A percentile compares a stretch with the other conserved stretches of the same genome.
These are phyloP conservation scores for Tetragonisca angustula DNA, from an alignment of 2,888 invertebrate species.

Conservation along the genomic window DNA sequence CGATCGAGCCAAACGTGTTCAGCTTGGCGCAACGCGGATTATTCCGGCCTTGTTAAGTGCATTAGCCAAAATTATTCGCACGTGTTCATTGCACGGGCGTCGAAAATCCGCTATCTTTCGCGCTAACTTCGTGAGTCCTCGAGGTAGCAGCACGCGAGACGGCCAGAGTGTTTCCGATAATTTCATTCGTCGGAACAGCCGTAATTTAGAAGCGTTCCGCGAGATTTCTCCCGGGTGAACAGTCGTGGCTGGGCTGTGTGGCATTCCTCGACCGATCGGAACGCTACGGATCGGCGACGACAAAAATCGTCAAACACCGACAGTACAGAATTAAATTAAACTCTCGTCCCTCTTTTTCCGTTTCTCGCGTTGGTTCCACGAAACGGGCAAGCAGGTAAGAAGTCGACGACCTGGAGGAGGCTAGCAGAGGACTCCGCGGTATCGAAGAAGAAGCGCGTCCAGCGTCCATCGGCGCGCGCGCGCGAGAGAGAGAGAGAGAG, in stretches of 20 bases:
- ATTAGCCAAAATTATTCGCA: slow-evolving; percentile 69
- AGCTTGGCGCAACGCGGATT: slow-evolving; percentile 55
- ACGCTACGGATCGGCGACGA: slow-evolving; percentile 16
- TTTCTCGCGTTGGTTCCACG: slow-evolving; percentile 73
- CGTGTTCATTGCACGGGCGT: neutral
- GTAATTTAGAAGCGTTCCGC: neutral
- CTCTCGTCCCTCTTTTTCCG: slow-evolving; percentile 64
- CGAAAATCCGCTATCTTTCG: neutral
- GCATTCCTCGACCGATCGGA: neutral
- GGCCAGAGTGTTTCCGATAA: neutral
- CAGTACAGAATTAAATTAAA: slow-evolving; percentile 75
- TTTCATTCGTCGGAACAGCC: neutral
- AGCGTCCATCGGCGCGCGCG: slow-evolving; percentile 51
- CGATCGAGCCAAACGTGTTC: neutral
- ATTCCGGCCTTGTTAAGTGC: slow-evolving; percentile 67
- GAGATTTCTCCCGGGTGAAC: slow-evolving; percentile 5
- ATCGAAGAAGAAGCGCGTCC: slow-evolving; percentile 20
- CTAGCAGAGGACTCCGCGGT: slow-evolving; percentile 29
- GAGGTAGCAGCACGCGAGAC: slow-evolving; percentile 11
- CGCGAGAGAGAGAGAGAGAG: slow-evolving; percentile 41
- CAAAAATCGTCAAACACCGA: slow-evolving; percentile 53
- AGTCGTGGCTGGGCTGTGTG: too few species aligned
- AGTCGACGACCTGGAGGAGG: slow-evolving; percentile 76
- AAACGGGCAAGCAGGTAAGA: slow-evolving; percentile 69
- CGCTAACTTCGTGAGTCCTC: neutral